Evolutionary conservation across 2,113 vertebrate species (phyloP), one percentile per base, ranked within the genome.

Genomic region (Accipiter cooperii): DNA sequence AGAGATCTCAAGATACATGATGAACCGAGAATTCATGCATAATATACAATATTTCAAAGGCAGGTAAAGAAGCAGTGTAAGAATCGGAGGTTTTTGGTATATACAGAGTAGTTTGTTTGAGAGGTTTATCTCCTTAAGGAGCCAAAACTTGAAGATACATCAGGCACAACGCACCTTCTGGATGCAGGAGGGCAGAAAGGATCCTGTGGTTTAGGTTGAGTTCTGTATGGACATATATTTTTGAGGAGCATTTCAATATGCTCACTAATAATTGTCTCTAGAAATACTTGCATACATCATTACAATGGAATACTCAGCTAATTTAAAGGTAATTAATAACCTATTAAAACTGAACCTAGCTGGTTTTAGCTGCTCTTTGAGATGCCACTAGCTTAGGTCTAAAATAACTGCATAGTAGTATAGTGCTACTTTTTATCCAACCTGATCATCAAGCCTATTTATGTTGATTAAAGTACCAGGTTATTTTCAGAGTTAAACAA

Each of bases 31-130:
- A 84, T 90, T 94, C 76, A 92, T 92, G 91, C 84, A 96, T 95
- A 96, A 95, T 94, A 82, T 73, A 66, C 90, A 74, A 36, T 34
- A 89, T 96, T 96, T 96, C 93, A 96, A 95, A 95, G 93, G 54
- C 44, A 52, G 76, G 77, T 85, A 91, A 87, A 88, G 93, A 89
- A 87, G 61, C 19, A 49, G 46, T 46, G 75, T 46, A 83, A 87
- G 64, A 96, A 91, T 91, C 31, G 16, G 49, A 74, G 79, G 66
- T 0, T 76, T 89, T 84, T 69, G 42, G 51, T 91, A 60, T 90
- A 89, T 29, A 73, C 33, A 52, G 64, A 46, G 8, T 20, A 24
- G 18, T 51, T 87, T 76, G 14, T 46, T 63, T 79, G 49, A 73
- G 54, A 42, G 17, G 15, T 40, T 49, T 61, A 92, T 21, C 24